phyloP scores from a whole-genome alignment of 1,140 invertebrate species.

The Brachionus paranguensis region DNA sequence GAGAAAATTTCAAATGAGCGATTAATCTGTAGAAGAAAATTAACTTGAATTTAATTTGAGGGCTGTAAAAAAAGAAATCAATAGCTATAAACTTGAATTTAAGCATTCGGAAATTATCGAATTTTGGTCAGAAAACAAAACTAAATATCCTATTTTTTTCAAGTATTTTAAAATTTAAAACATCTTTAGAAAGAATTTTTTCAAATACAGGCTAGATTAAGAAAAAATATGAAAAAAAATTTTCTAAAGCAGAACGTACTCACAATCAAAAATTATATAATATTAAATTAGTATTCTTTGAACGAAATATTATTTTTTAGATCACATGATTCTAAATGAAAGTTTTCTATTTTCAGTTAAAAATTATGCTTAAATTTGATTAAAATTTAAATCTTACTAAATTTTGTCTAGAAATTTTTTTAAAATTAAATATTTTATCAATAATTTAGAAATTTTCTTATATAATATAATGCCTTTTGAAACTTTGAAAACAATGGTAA shows the following conservation, averaged over 20 bases:
- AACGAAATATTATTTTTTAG: no score
- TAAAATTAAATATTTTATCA: not conserved
- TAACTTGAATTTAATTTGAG: not conserved
- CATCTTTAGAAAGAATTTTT: not conserved
- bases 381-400: not conserved
- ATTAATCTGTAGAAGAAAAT: not conserved
- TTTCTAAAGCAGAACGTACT: no score
- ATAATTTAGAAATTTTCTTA: not conserved
- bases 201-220: not conserved
- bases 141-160: not conserved
- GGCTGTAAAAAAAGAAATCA: not conserved
- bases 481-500: conserved; percentile 28
- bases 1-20: not conserved
- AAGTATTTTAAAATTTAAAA: not conserved
- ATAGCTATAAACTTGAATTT: not conserved
- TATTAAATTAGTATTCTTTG: no score
- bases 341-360: not conserved
- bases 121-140: not conserved
- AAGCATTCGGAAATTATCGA: not conserved
- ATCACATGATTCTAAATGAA: no score
- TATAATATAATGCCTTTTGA: not conserved
- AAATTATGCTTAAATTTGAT: not conserved
- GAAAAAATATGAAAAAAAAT: no score
- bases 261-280: no score
- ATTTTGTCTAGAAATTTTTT: not conserved